Evolutionary conservation across 1,140 invertebrate genomes (phyloP), one percentile per base, ranked within the genome.

Genomic region (Palaemon carinicauda): DNA sequence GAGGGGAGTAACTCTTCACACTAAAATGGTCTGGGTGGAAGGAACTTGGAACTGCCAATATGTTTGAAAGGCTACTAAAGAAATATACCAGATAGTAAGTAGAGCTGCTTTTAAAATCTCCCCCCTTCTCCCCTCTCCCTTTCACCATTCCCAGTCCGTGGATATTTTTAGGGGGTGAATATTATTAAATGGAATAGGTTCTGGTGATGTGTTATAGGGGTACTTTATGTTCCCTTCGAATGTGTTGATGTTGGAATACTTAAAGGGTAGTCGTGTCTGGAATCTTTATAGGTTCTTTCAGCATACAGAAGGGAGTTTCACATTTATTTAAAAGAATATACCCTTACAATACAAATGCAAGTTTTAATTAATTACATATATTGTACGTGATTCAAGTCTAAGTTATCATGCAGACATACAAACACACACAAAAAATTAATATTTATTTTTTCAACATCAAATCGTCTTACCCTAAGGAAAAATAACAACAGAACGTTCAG

Each of bases 61-160:
- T 86, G 75, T 73, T 33, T 86, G 83, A 86, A 86, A 80, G 83
- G 83, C 56, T 73, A 86, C 77, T 86, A 29, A 27, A 69, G 80
- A 86, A 86, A 79, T 84, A 84, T 80, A 73, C 83, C 77, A 80
- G 60, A 86, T 80, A 86, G 65, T 21, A 41, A 21, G 65, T 41
- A 41, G 41, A 41, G 41, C 41, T 41, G 83, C 77, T 80, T 86
- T 86, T 84, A 84, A 80, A 86, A 51, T 51, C 75, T 52, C 51
- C 75, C 33, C 27, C 75, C 75, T 51, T 27, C 50, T 52, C 27
- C 14, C 14, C 75, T 41, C 73, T 50, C 29, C 33, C 73, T 50
- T 29, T 19, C n/a, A 3, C 27, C 27, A n/a, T 24, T 54, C 51
- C 31, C 24, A 15, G 19, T 29, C 4, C 19, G 14, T 29, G 50